Evolutionary conservation across 2,797 vertebrate species (phyloP), one percentile per base, ranked within the genome.

Genomic region (Pristis pectinata): DNA sequence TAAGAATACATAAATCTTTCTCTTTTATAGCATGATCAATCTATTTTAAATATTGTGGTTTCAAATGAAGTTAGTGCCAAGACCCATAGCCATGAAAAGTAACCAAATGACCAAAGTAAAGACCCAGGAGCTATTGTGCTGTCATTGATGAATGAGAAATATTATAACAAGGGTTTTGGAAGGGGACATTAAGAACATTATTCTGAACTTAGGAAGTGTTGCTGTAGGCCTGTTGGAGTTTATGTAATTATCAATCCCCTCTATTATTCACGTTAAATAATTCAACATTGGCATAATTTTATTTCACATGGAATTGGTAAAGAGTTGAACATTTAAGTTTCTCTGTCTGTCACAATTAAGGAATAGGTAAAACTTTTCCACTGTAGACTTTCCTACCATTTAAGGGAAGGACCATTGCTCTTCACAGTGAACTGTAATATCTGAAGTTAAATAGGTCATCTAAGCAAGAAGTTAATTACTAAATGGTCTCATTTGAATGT

Each of bases 171-270:
- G 13, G 67, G 64, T 67, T 37, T 17, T 59, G 61, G 56, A 19
- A 61, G 15, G 24, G 19, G 64, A 27, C 61, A 67, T 24, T 10
- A 41, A n/a, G n/a, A 22, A 91, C 24, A 11, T 67, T 41, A 41
- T 67, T 91, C n/a, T 41, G 17, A 67, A 91, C 17, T 67, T 91
- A 41, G 59, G n/a, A 22, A 67, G 59, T 64, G 85, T 53, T 89
- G 27, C 82, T 85, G 83, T n/a, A n/a, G 83, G 37, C 59, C 61
- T 37, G n/a, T 41, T 91, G n/a, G 91, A 64, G 91, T 91, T 37
- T 91, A 91, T 91, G n/a, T 22, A 3, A 64, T 91, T 91, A 41
- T 91, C 15, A 37, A 64, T 64, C 8, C n/a, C n/a, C 34, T 91
- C 15, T 22, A 17, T 64, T 64, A 91, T 64, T 91, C 56, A 10